These are phyloP conservation scores for Tetragonula clypearis DNA, from an alignment of 1,140 invertebrate genomes.

Conservation along the genomic window DNA sequence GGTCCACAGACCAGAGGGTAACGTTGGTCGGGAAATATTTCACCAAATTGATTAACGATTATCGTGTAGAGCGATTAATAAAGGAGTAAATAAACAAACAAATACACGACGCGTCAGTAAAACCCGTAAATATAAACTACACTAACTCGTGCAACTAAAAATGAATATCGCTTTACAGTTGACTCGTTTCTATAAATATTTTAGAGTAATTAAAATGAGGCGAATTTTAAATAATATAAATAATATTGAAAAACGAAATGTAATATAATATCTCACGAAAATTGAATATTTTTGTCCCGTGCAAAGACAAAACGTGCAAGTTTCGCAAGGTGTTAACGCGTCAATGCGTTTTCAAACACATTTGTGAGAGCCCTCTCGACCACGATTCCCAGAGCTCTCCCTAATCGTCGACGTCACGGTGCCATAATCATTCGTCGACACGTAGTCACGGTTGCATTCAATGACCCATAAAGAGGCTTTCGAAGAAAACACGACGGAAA, in stretches of 20 bases:
- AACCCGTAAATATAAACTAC: neutral
- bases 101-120: neutral
- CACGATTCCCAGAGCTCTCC: conserved; percentile 15
- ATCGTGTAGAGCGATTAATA: neutral
- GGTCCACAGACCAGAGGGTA: neutral
- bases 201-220: no score
- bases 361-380: neutral
- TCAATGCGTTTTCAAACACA: no score
- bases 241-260: no score
- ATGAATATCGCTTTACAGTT: neutral
- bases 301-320: no score
- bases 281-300: no score
- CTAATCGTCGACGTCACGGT: conserved; percentile 36
- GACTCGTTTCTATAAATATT: no score
- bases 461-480: conserved; percentile 57
- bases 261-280: no score
- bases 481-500: conserved; percentile 51
- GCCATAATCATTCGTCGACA: conserved; percentile 36
- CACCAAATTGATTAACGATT: neutral
- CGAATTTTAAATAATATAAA: no score
- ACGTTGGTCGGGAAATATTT: neutral
- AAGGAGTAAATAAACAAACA: neutral
- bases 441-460: conserved; percentile 50
- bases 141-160: neutral
- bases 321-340: no score